Evolutionary conservation across 64 coral and sea anemone genomes (phyloP), one percentile per base, ranked within the genome.

Genomic region (Acropora yongei): DNA sequence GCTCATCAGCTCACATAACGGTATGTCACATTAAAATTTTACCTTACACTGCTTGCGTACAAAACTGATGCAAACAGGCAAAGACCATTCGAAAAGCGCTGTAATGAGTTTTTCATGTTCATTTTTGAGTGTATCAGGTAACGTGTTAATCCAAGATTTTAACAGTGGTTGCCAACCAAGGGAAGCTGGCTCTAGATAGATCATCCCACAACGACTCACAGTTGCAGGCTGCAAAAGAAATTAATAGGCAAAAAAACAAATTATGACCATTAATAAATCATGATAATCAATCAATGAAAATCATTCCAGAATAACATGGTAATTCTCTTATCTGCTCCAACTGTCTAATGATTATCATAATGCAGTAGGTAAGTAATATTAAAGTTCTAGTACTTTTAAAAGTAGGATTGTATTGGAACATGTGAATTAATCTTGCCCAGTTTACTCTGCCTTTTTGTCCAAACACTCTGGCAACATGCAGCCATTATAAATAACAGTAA

Each of bases 141-240:
- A 78, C 0, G 84, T 89, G 55, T 72, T 96, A 42, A 96, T n/a
- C 97, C 97, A 99, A 5, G 94, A 96, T 76, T 96, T 92, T 19
- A 99, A 73, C 75, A 99, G 74, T 57, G 97, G 97, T 16, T 96
- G 91, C 92, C 97, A 99, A 30, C 97, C 97, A 49, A 99, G 77
- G 5, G 97, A 92, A 12, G 94, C 78, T 8, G 97, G 97, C 85
- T 99, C 97, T 39, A 99, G 83, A 49, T 99, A 99, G 79, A 99
- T 99, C 97, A 99, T 96, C 58, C 97, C 97, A 86, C 97, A 98
- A 4, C 97, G 94, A 78, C 97, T 98, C 2, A 98, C 97, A 30
- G 97, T 98, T 19, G 97, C 97, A 63, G 97, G 97, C 97, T 98
- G 75, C 48, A 8, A 61, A 9, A 1, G 50, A 41, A 17, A 77